Conservation (phyloP, 2,888 invertebrate genomes). For the Auanema sp. region DNA sequence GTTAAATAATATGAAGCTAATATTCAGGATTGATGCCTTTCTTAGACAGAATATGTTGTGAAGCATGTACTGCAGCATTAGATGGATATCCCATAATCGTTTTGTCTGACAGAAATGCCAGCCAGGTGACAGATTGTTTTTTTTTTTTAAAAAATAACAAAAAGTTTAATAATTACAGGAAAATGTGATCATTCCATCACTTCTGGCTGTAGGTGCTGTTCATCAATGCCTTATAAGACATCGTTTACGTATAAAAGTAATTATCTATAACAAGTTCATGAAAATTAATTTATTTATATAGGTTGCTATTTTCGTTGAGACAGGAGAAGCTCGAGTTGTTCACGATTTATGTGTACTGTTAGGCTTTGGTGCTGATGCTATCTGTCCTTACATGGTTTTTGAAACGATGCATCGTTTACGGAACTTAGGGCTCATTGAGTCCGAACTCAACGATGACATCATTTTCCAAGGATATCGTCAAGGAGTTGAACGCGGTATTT, state of each 20-base stretch:
- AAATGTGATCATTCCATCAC: slow-evolving; percentile 71
- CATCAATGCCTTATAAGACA: slow-evolving; percentile 94
- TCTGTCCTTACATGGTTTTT: slow-evolving; percentile 84
- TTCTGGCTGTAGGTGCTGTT: slow-evolving; percentile 85
- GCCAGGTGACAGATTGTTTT: slow-evolving; percentile 17
- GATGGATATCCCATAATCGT: slow-evolving; percentile 82
- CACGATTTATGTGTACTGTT: slow-evolving; percentile 93
- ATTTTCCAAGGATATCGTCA: slow-evolving; percentile 77
- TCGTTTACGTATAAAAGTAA: slow-evolving; percentile 84
- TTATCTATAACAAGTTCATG: background rate
- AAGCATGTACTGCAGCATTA: slow-evolving; percentile 80
- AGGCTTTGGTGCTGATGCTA: slow-evolving; percentile 92
- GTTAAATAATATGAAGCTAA: background rate
- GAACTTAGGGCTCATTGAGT: slow-evolving; percentile 83
- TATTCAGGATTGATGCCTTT: slow-evolving; percentile 76
- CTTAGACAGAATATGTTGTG: slow-evolving; percentile 78
- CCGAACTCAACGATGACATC: slow-evolving; percentile 67
- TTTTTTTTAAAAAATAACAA: background rate
- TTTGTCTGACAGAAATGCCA: slow-evolving; percentile 76
- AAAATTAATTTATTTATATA: slow-evolving; percentile 15
- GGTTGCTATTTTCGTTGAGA: slow-evolving; percentile 84
- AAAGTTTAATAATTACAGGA: slow-evolving; percentile 47
- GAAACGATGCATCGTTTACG: slow-evolving; percentile 86
- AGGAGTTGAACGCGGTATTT: slow-evolving; percentile 86
- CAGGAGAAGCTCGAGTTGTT: slow-evolving; percentile 86